Evolutionary conservation across 2,888 invertebrate genomes (phyloP).

Genomic region (Cerastis rubricosa): DNA sequence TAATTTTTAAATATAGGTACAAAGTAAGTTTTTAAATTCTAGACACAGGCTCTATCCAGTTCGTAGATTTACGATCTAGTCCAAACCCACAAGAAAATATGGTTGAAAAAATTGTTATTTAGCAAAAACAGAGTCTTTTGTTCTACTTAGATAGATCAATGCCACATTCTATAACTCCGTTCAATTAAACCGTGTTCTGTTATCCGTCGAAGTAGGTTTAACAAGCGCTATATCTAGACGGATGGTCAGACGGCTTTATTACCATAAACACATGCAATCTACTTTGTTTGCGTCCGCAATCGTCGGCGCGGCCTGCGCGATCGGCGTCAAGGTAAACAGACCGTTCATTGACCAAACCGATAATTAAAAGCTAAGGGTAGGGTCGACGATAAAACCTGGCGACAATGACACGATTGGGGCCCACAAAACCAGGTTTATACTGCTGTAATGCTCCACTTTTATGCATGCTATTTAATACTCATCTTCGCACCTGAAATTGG

Average conservation of each 20-base stretch:
- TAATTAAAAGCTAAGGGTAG: conserved; percentile 71
- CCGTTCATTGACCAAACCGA: conserved; percentile 65
- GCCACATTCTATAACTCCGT: background rate
- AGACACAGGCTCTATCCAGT: background rate
- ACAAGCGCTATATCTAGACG: conserved; percentile 26
- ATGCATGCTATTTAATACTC: conserved; percentile 58
- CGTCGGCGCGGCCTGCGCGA: conserved; percentile 19
- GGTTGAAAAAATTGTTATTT: background rate
- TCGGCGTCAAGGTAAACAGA: conserved; percentile 51
- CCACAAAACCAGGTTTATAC: conserved; percentile 70
- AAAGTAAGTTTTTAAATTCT: background rate
- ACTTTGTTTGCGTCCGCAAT: conserved; percentile 54
- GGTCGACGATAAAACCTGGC: conserved; percentile 64
- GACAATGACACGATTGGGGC: conserved; percentile 59
- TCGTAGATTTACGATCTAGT: background rate
- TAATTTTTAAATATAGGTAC: background rate
- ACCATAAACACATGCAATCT: conserved; percentile 50
- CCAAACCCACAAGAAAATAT: background rate
- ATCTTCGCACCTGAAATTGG: conserved; percentile 54
- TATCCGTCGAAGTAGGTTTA: conserved; percentile 16
- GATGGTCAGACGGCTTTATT: conserved; percentile 40
- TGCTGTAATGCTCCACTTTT: conserved; percentile 61
- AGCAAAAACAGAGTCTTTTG: background rate
- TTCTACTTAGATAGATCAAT: too few relatives aligned
- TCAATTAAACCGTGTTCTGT: conserved; percentile 8